Evolutionary conservation across 2,797 vertebrate species (phyloP), one percentile per base, ranked within the genome.

Genomic region (Channallabes apus): DNA sequence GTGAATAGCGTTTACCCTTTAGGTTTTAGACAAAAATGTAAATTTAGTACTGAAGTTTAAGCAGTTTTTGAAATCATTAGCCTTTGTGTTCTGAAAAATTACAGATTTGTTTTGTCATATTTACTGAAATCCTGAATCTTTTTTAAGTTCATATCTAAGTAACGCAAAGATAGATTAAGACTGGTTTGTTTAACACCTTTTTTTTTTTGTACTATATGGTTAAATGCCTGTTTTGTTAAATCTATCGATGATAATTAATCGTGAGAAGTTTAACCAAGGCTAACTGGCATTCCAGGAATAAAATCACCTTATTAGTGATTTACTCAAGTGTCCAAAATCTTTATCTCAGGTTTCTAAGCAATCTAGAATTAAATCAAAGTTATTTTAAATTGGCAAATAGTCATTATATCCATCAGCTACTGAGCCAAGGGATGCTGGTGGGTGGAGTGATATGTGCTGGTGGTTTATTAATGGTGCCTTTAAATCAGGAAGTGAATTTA

Each of bases 391-490:
- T 51, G 46, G 46, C 46, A 12, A 51, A 12, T 0, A 51, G 12
- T 65, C 24, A 27, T n/a, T 65, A 65, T 9, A 65, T 29, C 27
- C 12, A 29, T 67, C n/a, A 67, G 65, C 65, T 67, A 3, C 11
- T 24, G 56, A 61, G 29, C n/a, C 12, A 64, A 80, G 27, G n/a
- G 12, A 61, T 18, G 38, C 1, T 38, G 38, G 15, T 46, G 41
- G 24, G 9, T 29, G 29, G 22, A 71, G 24, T 32, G 29, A 71
- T 64, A 29, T 38, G 46, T 22, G 46, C 6, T 67, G 59, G 29
- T 32, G 51, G 71, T 76, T 82, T 68, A 76, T 82, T 85, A 82
- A 82, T 17, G 62, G 15, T 59, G 61, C 46, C 69, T 85, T 67
- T 75, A 81, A 82, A 65, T 27, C 68, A 65, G 38, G 12, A 38